phyloP scores from a whole-genome alignment of 2,113 vertebrate genomes.

The Baryphthengus martii region DNA sequence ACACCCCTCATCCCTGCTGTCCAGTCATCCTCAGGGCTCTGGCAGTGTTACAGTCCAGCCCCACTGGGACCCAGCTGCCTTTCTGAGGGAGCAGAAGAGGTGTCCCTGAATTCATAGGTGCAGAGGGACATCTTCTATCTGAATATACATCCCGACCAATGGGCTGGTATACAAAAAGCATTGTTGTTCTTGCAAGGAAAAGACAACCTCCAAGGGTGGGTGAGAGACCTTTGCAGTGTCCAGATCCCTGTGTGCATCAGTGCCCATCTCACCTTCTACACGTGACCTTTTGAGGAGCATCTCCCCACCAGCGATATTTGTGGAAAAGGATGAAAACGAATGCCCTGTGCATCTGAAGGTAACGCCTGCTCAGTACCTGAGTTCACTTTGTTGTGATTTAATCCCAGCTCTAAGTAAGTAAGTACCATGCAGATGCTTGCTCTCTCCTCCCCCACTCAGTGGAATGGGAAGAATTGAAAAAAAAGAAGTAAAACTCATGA shows the following conservation, averaged over 20 bases:
- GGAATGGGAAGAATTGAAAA: background rate
- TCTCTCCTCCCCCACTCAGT: background rate
- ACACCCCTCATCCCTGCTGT: background rate
- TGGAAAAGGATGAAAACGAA: background rate
- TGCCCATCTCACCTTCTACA: background rate
- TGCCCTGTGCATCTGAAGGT: background rate
- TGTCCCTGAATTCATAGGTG: background rate
- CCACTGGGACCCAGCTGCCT: background rate
- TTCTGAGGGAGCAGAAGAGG: background rate
- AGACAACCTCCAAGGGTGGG: background rate
- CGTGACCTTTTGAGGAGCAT: background rate
- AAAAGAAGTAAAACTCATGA: background rate
- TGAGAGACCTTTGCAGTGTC: background rate
- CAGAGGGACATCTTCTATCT: background rate
- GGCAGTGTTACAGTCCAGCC: accelerated
- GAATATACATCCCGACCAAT: background rate
- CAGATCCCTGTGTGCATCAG: background rate
- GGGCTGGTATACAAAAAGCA: accelerated
- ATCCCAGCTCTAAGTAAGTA: background rate
- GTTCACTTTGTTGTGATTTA: background rate
- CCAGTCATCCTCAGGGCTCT: background rate
- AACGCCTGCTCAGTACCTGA: background rate
- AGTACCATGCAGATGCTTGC: background rate
- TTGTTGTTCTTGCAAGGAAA: background rate
- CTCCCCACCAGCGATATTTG: background rate